Evolutionary conservation across 53 echinoderm and acorn worm species (phyloP), one percentile per base, ranked within the genome.

Genomic region (Paelopatides confundens): DNA sequence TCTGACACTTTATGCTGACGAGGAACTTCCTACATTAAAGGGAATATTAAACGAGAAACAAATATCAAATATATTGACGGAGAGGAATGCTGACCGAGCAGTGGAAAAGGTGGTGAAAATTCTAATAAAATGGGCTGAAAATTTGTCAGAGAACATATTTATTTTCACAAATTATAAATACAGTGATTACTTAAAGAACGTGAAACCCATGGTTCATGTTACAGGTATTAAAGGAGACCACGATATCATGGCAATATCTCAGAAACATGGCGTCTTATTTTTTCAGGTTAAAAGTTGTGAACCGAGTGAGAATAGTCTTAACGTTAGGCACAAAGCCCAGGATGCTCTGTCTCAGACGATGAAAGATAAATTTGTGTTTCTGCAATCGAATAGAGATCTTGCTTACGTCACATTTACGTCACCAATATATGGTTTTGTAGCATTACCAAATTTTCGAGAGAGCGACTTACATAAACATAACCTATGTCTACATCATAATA

Each of bases 101-200:
- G 84, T 83, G 5, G 65, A 83, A 26, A 46, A 65, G 21, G 84
- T 83, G 1, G 84, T 65, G 26, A 21, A 10, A 14, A 83, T 83
- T 17, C 40, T 83, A 8, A 12, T 11, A 36, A 83, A 40, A 62
- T 83, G 84, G 84, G 84, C 84, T 0, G 65, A 83, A 38, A 32
- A 39, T 21, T 33, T 21, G 26, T 21, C 4, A 15, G 84, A 83
- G 26, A 83, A 65, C 24, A 64, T 63, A 37, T 83, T 64, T n/a
- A 83, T 83, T 29, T 83, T 83, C 27, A 63, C 84, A 2, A 47
- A 83, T 83, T 83, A 83, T 58, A 65, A 83, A 62, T 83, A 83
- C 65, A 13, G 0, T 1, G 65, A 63, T 64, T 83, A 83, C 39
- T 46, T 83, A 5, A 83, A 39, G 18, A 83, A 83, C 3, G 13